phyloP scores from a whole-genome alignment of 2,113 vertebrate genomes.

The Bufo gargarizans region DNA sequence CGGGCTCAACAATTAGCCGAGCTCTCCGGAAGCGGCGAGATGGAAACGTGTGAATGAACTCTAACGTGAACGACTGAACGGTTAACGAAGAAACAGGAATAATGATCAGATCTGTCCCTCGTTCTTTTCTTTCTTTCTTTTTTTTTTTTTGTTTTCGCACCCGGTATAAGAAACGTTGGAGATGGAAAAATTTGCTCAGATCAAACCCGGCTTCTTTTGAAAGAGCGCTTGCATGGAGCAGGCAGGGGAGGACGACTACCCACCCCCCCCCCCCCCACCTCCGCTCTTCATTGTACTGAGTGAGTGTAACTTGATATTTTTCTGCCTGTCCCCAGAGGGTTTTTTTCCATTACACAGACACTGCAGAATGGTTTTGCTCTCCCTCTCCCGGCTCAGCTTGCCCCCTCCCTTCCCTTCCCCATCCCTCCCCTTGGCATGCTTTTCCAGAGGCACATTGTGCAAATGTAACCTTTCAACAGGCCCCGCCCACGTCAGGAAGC shows the following conservation, averaged over 20 bases:
- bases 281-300: slow-evolving; percentile 42
- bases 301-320: slow-evolving; percentile 66
- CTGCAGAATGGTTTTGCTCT: slow-evolving; percentile 72
- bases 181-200: slow-evolving; percentile 44
- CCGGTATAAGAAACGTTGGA: slow-evolving; percentile 33
- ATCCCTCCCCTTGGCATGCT: slow-evolving; percentile 70
- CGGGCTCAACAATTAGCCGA: slow-evolving; percentile 35
- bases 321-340: slow-evolving; percentile 78
- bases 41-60: not conserved
- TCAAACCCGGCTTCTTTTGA: slow-evolving; percentile 39
- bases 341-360: slow-evolving; percentile 85
- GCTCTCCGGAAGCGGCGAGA: not conserved
- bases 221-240: slow-evolving; percentile 33
- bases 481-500: slow-evolving; percentile 83
- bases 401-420: slow-evolving; percentile 59
- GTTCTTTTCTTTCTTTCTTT: not conserved
- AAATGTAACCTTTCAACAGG: slow-evolving; percentile 90
- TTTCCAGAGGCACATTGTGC: slow-evolving; percentile 86
- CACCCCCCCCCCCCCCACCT: not conserved
- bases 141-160: slow-evolving; percentile 17
- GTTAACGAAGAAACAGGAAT: slow-evolving; percentile 2
- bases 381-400: slow-evolving; percentile 45
- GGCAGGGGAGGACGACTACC: slow-evolving; percentile 22
- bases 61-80: not conserved
- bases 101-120: slow-evolving; percentile 22